A percentile compares a stretch with the other conserved stretches of the same genome.
Conservation (phyloP, 2,888 invertebrate genomes). For the Hydroisotoma schaefferi region DNA sequence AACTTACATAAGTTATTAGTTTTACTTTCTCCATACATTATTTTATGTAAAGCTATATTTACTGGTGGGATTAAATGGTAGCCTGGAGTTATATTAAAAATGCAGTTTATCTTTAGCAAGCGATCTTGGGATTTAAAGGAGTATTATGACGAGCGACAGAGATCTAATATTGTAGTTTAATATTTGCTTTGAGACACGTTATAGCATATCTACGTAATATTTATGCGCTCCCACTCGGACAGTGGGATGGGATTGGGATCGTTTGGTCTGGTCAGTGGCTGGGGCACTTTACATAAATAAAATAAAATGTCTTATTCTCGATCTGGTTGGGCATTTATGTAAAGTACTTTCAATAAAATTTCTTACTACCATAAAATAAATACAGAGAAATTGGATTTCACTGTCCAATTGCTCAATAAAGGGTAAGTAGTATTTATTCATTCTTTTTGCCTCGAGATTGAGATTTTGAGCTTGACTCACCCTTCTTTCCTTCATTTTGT, state of each 20-base stretch:
- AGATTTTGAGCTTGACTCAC: constrained; percentile 1
- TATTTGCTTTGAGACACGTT: no score
- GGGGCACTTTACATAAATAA: constrained; percentile 2
- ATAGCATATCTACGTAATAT: no score
- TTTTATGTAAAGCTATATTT: no score
- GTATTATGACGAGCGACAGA: not conserved
- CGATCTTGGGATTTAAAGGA: no score
- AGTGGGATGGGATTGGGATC: no score
- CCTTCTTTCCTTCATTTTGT: constrained; percentile 2
- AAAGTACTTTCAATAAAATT: constrained; percentile 6
- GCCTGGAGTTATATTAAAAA: no score
- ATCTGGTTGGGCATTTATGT: constrained; percentile 12
- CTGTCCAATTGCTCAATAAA: constrained; percentile 8
- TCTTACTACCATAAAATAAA: constrained; percentile 11
- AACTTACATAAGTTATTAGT: no score
- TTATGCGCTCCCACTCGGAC: no score
- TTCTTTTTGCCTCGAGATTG: not conserved
- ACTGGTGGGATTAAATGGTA: no score
- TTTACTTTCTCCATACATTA: no score
- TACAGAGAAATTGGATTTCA: not conserved
- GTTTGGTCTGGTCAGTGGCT: not conserved
- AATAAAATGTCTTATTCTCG: not conserved
- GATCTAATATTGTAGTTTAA: not conserved
- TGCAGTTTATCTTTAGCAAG: no score
- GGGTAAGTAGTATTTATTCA: constrained; percentile 1